Base-by-base conservation (phyloP, 2,888 invertebrate species). In the Diaprepes abbreviatus region DNA sequence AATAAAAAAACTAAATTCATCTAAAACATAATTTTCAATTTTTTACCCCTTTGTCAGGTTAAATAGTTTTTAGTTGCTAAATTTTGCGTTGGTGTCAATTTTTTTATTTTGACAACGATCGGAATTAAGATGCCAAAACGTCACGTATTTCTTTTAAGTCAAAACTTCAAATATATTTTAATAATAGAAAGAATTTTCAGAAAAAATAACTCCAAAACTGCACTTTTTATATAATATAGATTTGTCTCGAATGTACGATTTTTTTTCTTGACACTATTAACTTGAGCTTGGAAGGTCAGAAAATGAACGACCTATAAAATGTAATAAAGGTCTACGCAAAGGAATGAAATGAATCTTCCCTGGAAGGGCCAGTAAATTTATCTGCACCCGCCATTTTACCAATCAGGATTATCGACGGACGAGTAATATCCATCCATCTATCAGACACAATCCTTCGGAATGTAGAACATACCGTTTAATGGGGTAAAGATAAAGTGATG, bases 281-380 rank as follows among this genome's bases (percentile, higher is more conserved):
- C 12, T 36, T 36, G 12, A 3, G n/a, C 36, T 2, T 36, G 2
- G 12, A 36, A 12, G 36, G 36, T 36, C 36, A 36, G 36, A 36
- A 36, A 36, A 36, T 36, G 36, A 12, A 36, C 36, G 36, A 36
- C 36, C 17, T 17, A 16, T 16, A 17, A 9, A 40, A 38, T 38
- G 6, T 16, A 38, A 16, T 38, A 48, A 48, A 28, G 48, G 24
- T 48, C 48, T 48, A 48, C 48, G 48, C 48, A 48, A 28, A 48
- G 48, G 48, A 24, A 45, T 45, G 45, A 45, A 16, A 21, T 21
- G 45, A 45, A 48, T 48, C 48, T 48, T 28, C 48, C 24, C 14
- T 21, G 48, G 24, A 24, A 28, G 19, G 24, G 48, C 21, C 19
- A 10, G 24, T 28, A 28, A 48, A 48, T 48, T 48, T 48, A 48